Base-by-base conservation (phyloP, 64 coral and sea anemone species). In the Catalaphyllia jardinei region DNA sequence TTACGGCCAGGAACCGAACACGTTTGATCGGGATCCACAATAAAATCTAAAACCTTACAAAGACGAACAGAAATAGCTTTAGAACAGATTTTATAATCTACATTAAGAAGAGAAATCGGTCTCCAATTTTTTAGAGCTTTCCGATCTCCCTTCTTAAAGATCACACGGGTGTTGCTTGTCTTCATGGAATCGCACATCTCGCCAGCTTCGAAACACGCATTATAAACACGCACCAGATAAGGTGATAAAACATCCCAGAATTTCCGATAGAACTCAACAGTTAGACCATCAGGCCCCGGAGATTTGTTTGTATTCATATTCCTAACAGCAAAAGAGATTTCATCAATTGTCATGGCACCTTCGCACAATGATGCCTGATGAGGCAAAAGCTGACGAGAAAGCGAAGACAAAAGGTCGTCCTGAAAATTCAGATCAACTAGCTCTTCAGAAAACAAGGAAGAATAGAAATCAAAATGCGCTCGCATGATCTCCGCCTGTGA, bases 231-330 rank as follows among this genome's bases (percentile, higher is more conserved):
- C 0, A 59, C 24, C 17, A 93, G 52, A 3, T 54, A 4, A 4
- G 67, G 78, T 0, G 31, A 54, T 12, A 93, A 52, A 22, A 67
- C 20, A 27, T 75, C 25, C 61, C 77, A 61, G 77, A 93, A 88
- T 7, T 13, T 25, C 0, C 0, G 3, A 78, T 88, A 93, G 55
- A 93, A 93, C 6, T 88, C 71, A 11, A 93, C 49, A 11, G 91
- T 42, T 0, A 93, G 18, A 3, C 91, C 86, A 52, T 93, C 91
- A 10, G 63, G 69, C 0, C 91, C 86, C 0, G 84, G 91, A 0
- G 91, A 46, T 28, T 93, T 88, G 19, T 46, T 46, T 46, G 22
- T 55, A 13, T 65, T 13, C 10, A 73, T 22, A 3, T 6, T 20
- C 4, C 50, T 61, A 15, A 80, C 7, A 3, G 86, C 85, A 31